These are phyloP conservation scores for Carcina quercana DNA, from an alignment of 2,888 invertebrate genomes.

Conservation along the genomic window DNA sequence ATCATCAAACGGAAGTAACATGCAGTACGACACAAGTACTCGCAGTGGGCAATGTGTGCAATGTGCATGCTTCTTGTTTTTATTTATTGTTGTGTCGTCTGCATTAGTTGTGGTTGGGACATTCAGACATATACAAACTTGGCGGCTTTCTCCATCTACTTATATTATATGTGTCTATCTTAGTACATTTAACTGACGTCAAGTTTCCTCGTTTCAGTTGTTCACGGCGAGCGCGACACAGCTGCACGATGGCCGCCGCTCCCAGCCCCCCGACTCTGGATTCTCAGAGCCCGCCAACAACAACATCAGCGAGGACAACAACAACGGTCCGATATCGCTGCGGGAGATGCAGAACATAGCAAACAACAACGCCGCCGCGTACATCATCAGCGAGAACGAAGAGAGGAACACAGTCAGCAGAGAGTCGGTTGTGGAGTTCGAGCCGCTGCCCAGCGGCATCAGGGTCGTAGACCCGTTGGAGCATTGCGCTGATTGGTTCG, in stretches of 20 bases:
- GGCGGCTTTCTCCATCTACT: too few species aligned
- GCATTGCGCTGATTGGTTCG: constrained; percentile 62
- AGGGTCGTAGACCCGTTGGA: constrained; percentile 54
- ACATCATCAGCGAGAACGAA: constrained; percentile 68
- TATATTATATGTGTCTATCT: too few species aligned
- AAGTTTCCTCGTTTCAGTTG: constrained; percentile 32
- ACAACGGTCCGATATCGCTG: constrained; percentile 71
- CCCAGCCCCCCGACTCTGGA: constrained; percentile 56
- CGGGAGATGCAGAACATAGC: constrained; percentile 74
- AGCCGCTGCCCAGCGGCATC: constrained; percentile 50
- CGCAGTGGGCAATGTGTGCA: too few species aligned
- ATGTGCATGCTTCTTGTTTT: too few species aligned
- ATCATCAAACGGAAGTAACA: too few species aligned
- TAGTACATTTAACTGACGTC: too few species aligned
- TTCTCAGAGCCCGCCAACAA: constrained; percentile 63
- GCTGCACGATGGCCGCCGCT: constrained; percentile 52
- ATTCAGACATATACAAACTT: too few species aligned
- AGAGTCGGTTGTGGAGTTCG: constrained; percentile 63
- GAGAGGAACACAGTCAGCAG: constrained; percentile 56
- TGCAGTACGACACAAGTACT: too few species aligned
- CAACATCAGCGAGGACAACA: constrained; percentile 69
- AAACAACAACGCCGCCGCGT: constrained; percentile 70
- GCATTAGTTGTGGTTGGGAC: neutral
- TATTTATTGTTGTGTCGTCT: neutral
- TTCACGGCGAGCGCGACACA: constrained; percentile 60